A percentile compares a stretch with the other conserved stretches of the same genome.
phyloP scores from a whole-genome alignment of 1,140 invertebrate species.

The Drosophila navojoa region DNA sequence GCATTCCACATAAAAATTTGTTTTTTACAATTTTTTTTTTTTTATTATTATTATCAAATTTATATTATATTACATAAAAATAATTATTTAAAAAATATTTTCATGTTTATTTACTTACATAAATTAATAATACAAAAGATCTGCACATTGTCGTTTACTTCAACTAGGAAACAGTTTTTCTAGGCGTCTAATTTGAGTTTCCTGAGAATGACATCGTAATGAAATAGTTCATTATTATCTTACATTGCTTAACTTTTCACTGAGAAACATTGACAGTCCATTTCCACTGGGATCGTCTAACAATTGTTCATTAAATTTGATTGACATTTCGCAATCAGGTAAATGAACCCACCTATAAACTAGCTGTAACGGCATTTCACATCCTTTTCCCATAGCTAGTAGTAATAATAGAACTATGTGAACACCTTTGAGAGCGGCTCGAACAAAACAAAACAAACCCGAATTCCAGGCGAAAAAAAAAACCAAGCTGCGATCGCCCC shows the following conservation, averaged over 20 bases:
- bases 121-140: no score
- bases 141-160: no score
- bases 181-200: no score
- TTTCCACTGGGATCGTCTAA: neutral
- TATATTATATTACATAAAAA: no score
- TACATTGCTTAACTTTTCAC: neutral
- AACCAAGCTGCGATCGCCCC: conserved; percentile 22
- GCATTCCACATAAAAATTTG: neutral
- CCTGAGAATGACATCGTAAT: no score
- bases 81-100: no score
- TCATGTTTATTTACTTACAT: no score
- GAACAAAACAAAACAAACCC: neutral
- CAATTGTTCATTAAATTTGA: neutral
- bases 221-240: no score
- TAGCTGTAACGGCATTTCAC: neutral
- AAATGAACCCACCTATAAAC: neutral
- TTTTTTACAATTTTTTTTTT: no score
- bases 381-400: neutral
- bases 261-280: neutral
- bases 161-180: no score
- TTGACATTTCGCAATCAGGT: conserved; percentile 1
- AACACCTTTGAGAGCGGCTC: conserved; percentile 11
- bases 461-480: conserved; percentile 6
- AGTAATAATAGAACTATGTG: neutral
- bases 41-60: no score